Conservation (phyloP, 2,797 vertebrate species). For the Chromobotia macracanthus region DNA sequence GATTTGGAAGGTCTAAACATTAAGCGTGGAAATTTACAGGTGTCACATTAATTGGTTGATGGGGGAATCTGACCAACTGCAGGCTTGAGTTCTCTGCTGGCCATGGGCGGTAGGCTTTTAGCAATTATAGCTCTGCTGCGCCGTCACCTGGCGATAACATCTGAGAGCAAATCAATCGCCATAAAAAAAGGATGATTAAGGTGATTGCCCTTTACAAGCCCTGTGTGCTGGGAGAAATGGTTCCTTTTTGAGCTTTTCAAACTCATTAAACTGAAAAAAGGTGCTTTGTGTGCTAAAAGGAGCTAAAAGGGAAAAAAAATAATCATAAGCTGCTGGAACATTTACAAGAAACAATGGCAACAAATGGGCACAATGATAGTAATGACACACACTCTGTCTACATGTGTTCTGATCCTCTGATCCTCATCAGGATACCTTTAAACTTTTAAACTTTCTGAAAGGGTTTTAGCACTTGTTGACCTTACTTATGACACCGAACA, state of each 20-base stretch:
- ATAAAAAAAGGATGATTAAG: conserved; percentile 45
- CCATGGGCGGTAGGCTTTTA: conserved; percentile 28
- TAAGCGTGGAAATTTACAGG: conserved; percentile 28
- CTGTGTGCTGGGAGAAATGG: background rate
- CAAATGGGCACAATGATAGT: background rate
- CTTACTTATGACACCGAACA: too few species aligned
- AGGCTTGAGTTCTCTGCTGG: conserved; percentile 17
- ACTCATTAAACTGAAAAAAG: background rate
- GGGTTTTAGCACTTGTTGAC: too few species aligned
- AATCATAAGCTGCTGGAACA: background rate
- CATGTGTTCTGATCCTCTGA: too few species aligned
- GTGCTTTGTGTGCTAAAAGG: background rate
- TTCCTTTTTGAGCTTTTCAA: conserved; percentile 20
- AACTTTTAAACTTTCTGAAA: too few species aligned
- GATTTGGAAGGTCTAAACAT: conserved; percentile 1
- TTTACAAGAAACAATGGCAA: conserved; percentile 4
- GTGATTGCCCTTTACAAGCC: conserved; percentile 32
- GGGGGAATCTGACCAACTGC: conserved; percentile 5
- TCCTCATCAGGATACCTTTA: too few species aligned
- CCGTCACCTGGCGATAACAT: conserved; percentile 28
- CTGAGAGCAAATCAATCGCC: conserved; percentile 14
- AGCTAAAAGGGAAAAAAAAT: conserved; percentile 1
- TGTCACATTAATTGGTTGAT: conserved; percentile 7
- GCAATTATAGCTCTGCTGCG: conserved; percentile 40
- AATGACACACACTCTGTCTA: too few species aligned